phyloP scores from a whole-genome alignment of 2,113 vertebrate species.

The Syrrhaptes paradoxus region DNA sequence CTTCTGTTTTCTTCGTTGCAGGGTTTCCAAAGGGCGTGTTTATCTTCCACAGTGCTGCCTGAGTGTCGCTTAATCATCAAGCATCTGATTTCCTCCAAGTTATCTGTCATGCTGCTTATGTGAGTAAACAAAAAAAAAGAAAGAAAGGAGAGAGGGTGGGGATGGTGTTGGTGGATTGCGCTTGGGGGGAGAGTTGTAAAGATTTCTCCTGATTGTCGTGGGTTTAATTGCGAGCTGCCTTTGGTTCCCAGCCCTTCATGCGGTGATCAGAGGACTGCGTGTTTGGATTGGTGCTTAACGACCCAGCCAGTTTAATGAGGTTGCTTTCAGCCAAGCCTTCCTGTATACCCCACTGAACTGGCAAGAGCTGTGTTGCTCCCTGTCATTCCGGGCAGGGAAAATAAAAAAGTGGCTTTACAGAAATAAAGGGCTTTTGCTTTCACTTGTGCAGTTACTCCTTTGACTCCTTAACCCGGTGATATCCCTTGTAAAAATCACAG shows the following conservation, averaged over 20 bases:
- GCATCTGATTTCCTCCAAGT: constrained; percentile 60
- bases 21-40: constrained; percentile 55
- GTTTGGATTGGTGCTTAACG: not conserved
- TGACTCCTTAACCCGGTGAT: not conserved
- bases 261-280: constrained; percentile 11
- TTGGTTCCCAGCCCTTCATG: not conserved
- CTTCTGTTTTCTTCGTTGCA: constrained; percentile 56
- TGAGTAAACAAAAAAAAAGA: not conserved
- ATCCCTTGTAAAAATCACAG: not conserved
- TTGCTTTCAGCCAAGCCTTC: constrained; percentile 20
- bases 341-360: not conserved
- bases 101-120: constrained; percentile 54
- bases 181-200: not conserved
- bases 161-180: not conserved
- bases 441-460: fast-evolving
- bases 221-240: constrained; percentile 8
- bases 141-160: not conserved
- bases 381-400: not conserved
- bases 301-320: constrained; percentile 28
- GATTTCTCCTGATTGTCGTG: not conserved
- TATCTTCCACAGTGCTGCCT: constrained; percentile 34
- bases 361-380: not conserved
- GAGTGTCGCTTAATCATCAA: constrained; percentile 55
- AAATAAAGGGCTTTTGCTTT: not conserved
- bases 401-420: not conserved